Evolutionary conservation across 2,888 invertebrate species (phyloP).

Genomic region (Acronicta psi): DNA sequence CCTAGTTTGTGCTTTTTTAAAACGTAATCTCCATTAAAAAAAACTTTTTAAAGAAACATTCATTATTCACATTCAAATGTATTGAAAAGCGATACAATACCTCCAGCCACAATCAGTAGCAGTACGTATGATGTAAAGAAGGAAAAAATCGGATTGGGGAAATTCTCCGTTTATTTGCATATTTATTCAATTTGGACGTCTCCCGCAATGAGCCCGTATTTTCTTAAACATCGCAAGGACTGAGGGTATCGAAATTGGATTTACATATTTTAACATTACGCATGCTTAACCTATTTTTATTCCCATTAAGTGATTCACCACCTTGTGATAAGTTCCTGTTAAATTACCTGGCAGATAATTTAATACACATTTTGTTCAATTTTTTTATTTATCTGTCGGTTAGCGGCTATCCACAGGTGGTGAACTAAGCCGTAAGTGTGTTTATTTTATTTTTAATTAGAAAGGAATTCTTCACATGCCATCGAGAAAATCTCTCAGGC

Average conservation of each 20-base stretch:
- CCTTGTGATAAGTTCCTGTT: no score
- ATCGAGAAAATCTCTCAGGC: no score
- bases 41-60: neutral
- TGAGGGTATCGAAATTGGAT: constrained; percentile 39
- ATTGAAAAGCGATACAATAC: constrained; percentile 10
- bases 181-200: constrained; percentile 49
- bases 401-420: no score
- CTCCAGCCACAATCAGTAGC: neutral
- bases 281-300: constrained; percentile 32
- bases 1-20: no score
- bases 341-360: no score
- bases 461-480: no score
- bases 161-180: constrained; percentile 47
- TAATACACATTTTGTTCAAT: no score
- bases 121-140: constrained; percentile 25
- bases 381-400: no score
- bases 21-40: no score
- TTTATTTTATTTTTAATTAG: no score
- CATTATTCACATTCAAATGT: neutral
- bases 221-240: constrained; percentile 38
- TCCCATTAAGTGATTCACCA: constrained; percentile 12
- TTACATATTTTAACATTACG: constrained; percentile 42
- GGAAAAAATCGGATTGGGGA: constrained; percentile 28
- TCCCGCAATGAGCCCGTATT: constrained; percentile 36
- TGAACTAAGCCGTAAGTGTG: no score